Base-by-base conservation (phyloP, 30 jellyfish, hydroid and myxozoan genomes). In the Rhopilema esculentum region DNA sequence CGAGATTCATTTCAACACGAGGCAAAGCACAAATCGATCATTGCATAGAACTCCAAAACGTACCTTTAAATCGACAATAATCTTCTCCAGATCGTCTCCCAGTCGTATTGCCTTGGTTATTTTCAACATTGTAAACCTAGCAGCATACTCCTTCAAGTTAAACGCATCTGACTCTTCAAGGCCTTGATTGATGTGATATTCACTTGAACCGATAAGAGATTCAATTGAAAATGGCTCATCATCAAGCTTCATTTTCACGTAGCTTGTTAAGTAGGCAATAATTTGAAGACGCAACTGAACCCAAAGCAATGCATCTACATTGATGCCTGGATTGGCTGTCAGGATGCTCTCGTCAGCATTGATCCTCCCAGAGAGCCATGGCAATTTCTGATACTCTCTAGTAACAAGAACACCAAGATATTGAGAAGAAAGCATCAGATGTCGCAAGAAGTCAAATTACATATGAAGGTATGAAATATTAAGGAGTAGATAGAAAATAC, bases 291-390 rank as follows among this genome's bases (percentile, higher is more conserved):
- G 85, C 32, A 88, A 63, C 1, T 40, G 20, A 74, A 84, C 51
- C 92, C 95, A 89, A 1, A 74, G 72, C 48, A 84, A 75, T 8
- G 83, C 87, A 67, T 89, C 97, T 9, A 89, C 77, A 48, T 79
- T 63, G 25, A 76, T 74, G 22, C 61, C 74, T 27, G 88, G 92
- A 29, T 73, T 80, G 65, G 77, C 66, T 31, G 57, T 61, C 22
- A 53, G 28, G 15, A 68, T 31, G 79, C 84, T 75, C 27, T 31
- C 66, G 68, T 78, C 88, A 1, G 80, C 32, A 61, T 62, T 32
- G 66, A 33, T 12, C 66, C 31, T 78, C 17, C 22, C 28, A 51
- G 88, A 27, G 49, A 69, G 23, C 79, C 79, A 78, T 53, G 88
- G 66, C 79, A 78, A 25, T 19, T 78, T 78, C 30, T 64, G 78